Evolutionary conservation across 2,113 vertebrate genomes (phyloP), one percentile per base, ranked within the genome.

Genomic region (Onychorhynchus coronatus): DNA sequence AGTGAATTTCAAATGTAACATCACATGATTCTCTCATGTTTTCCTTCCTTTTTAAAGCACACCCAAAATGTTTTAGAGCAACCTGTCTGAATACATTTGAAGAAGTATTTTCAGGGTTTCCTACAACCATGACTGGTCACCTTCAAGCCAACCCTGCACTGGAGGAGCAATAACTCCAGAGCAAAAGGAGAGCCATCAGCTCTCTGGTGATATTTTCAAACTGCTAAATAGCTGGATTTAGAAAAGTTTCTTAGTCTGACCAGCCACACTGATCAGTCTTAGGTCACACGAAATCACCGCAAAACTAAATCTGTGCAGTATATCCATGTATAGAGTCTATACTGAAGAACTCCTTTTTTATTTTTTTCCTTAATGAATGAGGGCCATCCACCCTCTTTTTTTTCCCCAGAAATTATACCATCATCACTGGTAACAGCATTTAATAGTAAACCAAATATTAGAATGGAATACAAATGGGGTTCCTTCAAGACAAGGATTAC

Each of bases 381-480:
- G 35, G 28, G 59, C 8, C 35, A 71, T 77, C 35, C 35, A 52
- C 27, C 25, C 67, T n/a, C 23, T 66, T 58, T 47, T 55, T 55
- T 87, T 61, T 68, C 53, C 62, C 62, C 83, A 94, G 35, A 41
- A 91, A 84, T 86, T 18, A 13, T 61, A 71, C 18, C 71, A 76
- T 73, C 66, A 59, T 71, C 37, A 84, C 27, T 83, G 68, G 95
- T 65, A 96, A 91, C 31, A 82, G 63, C 82, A 63, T 96, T 97
- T 96, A 97, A 92, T 95, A 62, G 28, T 95, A 97, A 98, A 95
- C 35, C 75, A 95, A 92, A 73, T 24, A 44, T 0, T 10, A 87
- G 71, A 92, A 91, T 55, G 46, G 92, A 95, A 92, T 93, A 92
- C 87, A 97, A 97, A 96, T 89, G 24, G 65, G 46, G 15, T 62